Evolutionary conservation across 2,888 invertebrate species (phyloP), one percentile per base, ranked within the genome.

Genomic region (Eupeodes latifasciatus): DNA sequence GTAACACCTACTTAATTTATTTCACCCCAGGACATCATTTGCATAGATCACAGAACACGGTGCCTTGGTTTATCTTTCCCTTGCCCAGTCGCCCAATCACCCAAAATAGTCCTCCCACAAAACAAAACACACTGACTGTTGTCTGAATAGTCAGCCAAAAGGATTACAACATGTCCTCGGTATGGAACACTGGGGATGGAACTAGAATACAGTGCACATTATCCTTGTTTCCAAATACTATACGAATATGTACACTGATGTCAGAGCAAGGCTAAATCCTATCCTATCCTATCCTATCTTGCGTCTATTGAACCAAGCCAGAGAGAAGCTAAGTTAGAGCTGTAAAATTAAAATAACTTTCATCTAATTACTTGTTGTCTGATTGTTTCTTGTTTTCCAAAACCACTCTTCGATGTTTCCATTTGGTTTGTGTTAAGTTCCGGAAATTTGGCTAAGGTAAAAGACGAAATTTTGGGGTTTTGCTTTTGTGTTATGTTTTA

Each of bases 1-100:
- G 88, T 81, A 88, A 85, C 88, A 88, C 88, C 85, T 88, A 88
- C 81, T 88, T 88, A 88, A 88, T 85, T 88, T 88, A 88, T 88
- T 88, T 88, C 76, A 81, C 85, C 85, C 88, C 78, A 88, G 85
- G 85, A 88, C 85, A 88, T 88, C 81, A 85, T 85, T 88, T 88
- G 88, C 88, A 88, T 88, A 88, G 88, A 88, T 88, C 88, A 85
- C 79, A 76, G 61, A 61, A 81, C 76, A 85, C 78, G 67, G 47
- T 77, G 66, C 72, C 59, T 74, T 67, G 64, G 57, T 81, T 59
- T 67, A 66, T 76, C 59, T 47, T 55, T 51, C 51, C 53, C 64
- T 71, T 27, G 51, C 34, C 2, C 27, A 27, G 27, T 27, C 27
- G 27, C 27, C 27, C 27, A 27, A 27, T 27, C 27, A 27, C 27